A percentile compares a stretch with the other conserved stretches of the same genome.
phyloP scores from a whole-genome alignment of 2,888 invertebrate species.

The Rhagophthalmus giganteus region DNA sequence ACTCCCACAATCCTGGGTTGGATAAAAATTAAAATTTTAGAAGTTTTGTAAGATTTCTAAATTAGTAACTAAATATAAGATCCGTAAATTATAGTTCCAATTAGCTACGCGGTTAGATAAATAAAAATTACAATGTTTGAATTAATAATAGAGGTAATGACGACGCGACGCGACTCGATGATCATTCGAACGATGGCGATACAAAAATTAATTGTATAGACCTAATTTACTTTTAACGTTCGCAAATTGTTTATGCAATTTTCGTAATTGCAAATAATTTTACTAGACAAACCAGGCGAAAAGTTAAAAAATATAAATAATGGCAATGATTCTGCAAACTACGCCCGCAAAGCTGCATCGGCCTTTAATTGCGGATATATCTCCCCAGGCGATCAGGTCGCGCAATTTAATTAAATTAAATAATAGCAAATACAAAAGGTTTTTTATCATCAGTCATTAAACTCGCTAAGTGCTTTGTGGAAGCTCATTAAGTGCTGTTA shows the following conservation, averaged over 20 bases:
- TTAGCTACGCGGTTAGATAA: no score
- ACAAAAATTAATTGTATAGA: neutral
- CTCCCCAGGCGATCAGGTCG: conserved; percentile 9
- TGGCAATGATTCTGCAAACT: conserved; percentile 13
- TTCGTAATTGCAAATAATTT: conserved; percentile 14
- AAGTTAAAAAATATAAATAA: conserved; percentile 22
- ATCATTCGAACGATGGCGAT: no score
- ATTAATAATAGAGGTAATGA: no score
- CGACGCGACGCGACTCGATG: no score
- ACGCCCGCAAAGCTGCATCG: neutral
- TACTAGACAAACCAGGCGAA: conserved; percentile 7
- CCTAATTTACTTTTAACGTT: neutral
- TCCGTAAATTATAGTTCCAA: no score
- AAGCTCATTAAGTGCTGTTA: conserved; percentile 22
- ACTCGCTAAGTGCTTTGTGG: conserved; percentile 15
- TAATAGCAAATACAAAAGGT: conserved; percentile 18
- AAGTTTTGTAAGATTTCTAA: no score
- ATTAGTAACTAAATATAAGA: no score
- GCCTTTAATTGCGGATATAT: conserved; percentile 11
- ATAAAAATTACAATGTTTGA: no score
- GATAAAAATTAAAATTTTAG: no score
- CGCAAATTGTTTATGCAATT: no score
- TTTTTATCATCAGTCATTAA: conserved; percentile 21
- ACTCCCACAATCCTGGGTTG: no score
- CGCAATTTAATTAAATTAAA: conserved; percentile 24